These are phyloP conservation scores for Thumatha senex DNA, from an alignment of 2,888 invertebrate genomes.

Conservation along the genomic window DNA sequence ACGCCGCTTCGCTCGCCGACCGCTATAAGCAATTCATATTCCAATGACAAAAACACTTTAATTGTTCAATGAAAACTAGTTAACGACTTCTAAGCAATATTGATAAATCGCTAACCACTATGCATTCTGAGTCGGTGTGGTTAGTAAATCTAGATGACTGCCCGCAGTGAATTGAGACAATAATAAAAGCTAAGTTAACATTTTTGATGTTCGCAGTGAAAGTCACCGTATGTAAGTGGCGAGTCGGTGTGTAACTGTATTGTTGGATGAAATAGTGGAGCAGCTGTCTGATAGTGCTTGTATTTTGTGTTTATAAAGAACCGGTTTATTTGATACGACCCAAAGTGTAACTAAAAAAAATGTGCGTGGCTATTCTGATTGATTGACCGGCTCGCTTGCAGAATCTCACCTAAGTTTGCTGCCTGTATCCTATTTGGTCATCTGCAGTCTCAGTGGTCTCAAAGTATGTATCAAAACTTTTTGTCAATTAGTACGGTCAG, in stretches of 20 bases:
- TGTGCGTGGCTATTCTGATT: constrained; percentile 15
- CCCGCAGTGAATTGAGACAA: constrained; percentile 62
- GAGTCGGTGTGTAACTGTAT: constrained; percentile 50
- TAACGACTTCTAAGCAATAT: constrained; percentile 22
- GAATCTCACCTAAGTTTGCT: constrained; percentile 13
- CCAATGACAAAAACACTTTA: constrained; percentile 54
- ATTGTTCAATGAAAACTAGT: constrained; percentile 59
- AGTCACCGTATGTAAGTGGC: constrained; percentile 60
- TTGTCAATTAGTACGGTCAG: neutral
- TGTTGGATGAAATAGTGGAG: constrained; percentile 48
- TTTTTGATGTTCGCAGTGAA: constrained; percentile 70
- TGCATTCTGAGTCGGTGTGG: constrained; percentile 12
- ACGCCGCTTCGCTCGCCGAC: constrained; percentile 25
- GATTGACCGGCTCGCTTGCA: constrained; percentile 20
- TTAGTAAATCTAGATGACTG: constrained; percentile 60
- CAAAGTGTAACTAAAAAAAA: too few species aligned
- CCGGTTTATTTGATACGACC: constrained; percentile 29
- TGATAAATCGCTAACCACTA: constrained; percentile 10
- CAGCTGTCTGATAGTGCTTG: constrained; percentile 40
- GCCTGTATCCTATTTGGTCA: constrained; percentile 27
- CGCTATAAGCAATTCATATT: constrained; percentile 66
- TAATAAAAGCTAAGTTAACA: constrained; percentile 54
- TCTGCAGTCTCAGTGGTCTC: constrained; percentile 26
- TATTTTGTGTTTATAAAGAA: constrained; percentile 27
- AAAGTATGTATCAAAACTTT: constrained; percentile 38